Percentiles rank a stretch among this genome's conserved stretches.
Evolutionary conservation across 2,888 invertebrate species (phyloP).

Genomic region (Spodoptera littoralis): DNA sequence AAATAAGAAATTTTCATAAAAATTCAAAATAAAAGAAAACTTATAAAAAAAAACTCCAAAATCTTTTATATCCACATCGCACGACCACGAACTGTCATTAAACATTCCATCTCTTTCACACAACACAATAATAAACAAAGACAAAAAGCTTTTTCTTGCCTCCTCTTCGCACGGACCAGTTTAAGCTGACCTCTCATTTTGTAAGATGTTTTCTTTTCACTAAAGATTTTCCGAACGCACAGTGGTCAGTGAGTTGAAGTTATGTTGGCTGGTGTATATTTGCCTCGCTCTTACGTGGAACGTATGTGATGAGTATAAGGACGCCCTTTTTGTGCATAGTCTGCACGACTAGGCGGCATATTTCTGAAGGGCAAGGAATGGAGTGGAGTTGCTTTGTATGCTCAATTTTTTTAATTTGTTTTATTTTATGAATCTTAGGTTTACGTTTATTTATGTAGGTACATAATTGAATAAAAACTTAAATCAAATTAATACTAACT

Average conservation of each 20-base stretch:
- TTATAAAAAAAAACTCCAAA: constrained; percentile 20
- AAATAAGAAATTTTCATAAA: too few relatives aligned
- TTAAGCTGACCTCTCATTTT: constrained; percentile 16
- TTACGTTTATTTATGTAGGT: too few relatives aligned
- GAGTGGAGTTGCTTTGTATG: constrained; percentile 58
- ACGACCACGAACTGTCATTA: constrained; percentile 65
- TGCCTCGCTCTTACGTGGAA: constrained; percentile 74
- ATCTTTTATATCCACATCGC: constrained; percentile 56
- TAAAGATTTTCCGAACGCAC: constrained; percentile 21
- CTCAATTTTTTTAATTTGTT: neutral
- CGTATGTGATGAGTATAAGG: constrained; percentile 85
- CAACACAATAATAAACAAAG: constrained; percentile 75
- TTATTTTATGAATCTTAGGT: neutral
- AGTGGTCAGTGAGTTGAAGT: constrained; percentile 46
- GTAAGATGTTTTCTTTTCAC: constrained; percentile 14
- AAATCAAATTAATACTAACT: too few relatives aligned
- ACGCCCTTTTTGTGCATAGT: constrained; percentile 87
- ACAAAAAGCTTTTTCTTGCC: constrained; percentile 71
- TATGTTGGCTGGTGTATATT: constrained; percentile 37
- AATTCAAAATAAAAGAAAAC: too few relatives aligned
- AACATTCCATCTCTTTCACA: constrained; percentile 67
- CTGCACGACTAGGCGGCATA: constrained; percentile 87
- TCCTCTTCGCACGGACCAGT: constrained; percentile 57
- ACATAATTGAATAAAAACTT: too few relatives aligned
- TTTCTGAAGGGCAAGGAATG: constrained; percentile 71